Conservation (phyloP, 1,140 invertebrate species). For the Drosophila lacteicornis region DNA sequence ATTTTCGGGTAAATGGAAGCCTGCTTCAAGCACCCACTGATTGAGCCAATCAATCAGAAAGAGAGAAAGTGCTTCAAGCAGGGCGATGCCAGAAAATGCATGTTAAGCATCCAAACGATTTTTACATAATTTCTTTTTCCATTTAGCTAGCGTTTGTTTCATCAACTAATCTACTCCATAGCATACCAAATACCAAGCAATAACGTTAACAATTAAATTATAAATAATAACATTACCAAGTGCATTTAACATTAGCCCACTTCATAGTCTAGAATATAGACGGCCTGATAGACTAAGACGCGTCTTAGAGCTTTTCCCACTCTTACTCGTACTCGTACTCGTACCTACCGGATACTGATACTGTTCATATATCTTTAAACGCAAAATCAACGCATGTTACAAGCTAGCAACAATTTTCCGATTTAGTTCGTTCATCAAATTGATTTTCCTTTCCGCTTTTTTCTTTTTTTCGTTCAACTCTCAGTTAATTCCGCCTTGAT, state of each 20-base stretch:
- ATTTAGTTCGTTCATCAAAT: slow-evolving; percentile 51
- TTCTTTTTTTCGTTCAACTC: slow-evolving; percentile 18
- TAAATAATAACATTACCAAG: slow-evolving; percentile 33
- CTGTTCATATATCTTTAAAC: slow-evolving; percentile 52
- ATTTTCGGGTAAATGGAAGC: slow-evolving; percentile 10
- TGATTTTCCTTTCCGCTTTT: slow-evolving; percentile 42
- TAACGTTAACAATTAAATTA: slow-evolving; percentile 40
- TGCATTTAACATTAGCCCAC: slow-evolving; percentile 54
- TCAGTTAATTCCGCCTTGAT: slow-evolving; percentile 44
- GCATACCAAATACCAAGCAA: slow-evolving; percentile 48
- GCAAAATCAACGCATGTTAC: slow-evolving; percentile 60
- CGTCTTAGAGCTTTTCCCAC: slow-evolving; percentile 46
- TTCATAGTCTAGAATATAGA: slow-evolving; percentile 41
- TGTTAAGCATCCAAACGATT: slow-evolving; percentile 58
- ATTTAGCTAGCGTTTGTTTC: slow-evolving; percentile 63
- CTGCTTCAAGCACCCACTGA: slow-evolving; percentile 23
- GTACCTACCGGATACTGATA: slow-evolving; percentile 48
- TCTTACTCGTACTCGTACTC: slow-evolving; percentile 34
- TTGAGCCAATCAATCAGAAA: slow-evolving; percentile 7
- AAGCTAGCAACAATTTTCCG: slow-evolving; percentile 52
- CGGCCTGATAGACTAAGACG: slow-evolving; percentile 43
- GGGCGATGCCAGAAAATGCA: slow-evolving; percentile 31
- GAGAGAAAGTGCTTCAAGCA: slow-evolving; percentile 24
- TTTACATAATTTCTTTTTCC: slow-evolving; percentile 50
- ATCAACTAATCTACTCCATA: slow-evolving; percentile 50